Conservation (phyloP, 2,888 invertebrate genomes). For the Tuberolachnus salignus region DNA sequence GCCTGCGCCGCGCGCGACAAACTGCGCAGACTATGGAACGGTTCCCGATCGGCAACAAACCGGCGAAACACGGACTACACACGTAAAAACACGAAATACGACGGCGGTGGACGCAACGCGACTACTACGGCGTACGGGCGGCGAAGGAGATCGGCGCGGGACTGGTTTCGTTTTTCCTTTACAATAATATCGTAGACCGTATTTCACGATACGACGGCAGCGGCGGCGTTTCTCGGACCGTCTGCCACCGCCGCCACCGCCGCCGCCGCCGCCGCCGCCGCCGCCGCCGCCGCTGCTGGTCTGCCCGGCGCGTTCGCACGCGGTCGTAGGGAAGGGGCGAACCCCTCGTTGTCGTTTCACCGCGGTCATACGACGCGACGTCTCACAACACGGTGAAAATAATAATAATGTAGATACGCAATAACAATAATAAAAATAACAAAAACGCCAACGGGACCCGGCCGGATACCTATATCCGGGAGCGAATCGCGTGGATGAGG, state of each 20-base stretch:
- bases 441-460: too few species aligned
- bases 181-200: too few species aligned
- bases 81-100: background rate
- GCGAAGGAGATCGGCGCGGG: slow-evolving; percentile 24
- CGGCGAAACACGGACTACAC: background rate
- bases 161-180: slow-evolving; percentile 45
- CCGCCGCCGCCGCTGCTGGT: slow-evolving; percentile 1
- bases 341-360: background rate
- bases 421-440: too few species aligned
- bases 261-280: background rate
- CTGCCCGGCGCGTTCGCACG: background rate
- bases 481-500: too few species aligned
- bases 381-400: too few species aligned
- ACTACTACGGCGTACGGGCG: background rate
- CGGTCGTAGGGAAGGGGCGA: slow-evolving; percentile 29
- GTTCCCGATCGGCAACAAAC: too few species aligned
- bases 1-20: background rate
- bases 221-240: slow-evolving; percentile 22
- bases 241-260: slow-evolving; percentile 7
- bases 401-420: too few species aligned
- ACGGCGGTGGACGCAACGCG: background rate
- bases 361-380: too few species aligned
- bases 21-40: background rate
- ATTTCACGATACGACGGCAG: background rate
- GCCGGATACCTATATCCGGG: too few species aligned